Evolutionary conservation across 2,888 invertebrate genomes (phyloP), one percentile per base, ranked within the genome.

Genomic region (Boloria selene): DNA sequence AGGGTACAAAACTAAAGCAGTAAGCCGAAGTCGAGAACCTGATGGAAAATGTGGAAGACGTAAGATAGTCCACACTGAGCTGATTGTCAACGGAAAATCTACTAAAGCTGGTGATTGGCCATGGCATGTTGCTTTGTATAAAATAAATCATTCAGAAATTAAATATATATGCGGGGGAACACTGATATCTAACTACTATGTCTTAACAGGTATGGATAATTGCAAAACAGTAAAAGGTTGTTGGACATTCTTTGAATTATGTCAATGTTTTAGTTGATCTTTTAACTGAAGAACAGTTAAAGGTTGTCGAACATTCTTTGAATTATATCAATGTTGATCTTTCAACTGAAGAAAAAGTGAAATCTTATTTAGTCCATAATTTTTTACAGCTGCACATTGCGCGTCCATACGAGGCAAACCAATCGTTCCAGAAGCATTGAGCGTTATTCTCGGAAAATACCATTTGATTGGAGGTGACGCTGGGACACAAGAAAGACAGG

Each of bases 51-150:
- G 87, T 68, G 87, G 87, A 3, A 76, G 79, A 67, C 77, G 81
- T 0, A 76, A 83, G 59, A 72, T 86, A 0, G 65, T 71, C 0
- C 81, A 85, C 45, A 83, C 82, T 0, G 81, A 78, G 49, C 72
- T 88, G 3, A 85, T 89, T 17, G 83, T 84, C 0, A 79, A 79
- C 54, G 88, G 87, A 0, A 69, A 71, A 3, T 74, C 79, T 0
- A 83, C 86, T 0, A 81, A 82, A 52, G 78, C 85, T 3, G 88
- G 88, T 4, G 86, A 88, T 64, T 89, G 87, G 87, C 88, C 88
- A 0, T 89, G 88, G 88, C 89, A 88, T 70, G 82, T 75, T 0
- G 88, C 87, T 0, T 63, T 89, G 17, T 84, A 83, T 52, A 79
- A 75, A 47, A 62, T 81, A 1, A 74, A 81, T 13, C 74, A 73